Conservation (phyloP, 2,797 vertebrate species). For the Dermochelys coriacea region DNA sequence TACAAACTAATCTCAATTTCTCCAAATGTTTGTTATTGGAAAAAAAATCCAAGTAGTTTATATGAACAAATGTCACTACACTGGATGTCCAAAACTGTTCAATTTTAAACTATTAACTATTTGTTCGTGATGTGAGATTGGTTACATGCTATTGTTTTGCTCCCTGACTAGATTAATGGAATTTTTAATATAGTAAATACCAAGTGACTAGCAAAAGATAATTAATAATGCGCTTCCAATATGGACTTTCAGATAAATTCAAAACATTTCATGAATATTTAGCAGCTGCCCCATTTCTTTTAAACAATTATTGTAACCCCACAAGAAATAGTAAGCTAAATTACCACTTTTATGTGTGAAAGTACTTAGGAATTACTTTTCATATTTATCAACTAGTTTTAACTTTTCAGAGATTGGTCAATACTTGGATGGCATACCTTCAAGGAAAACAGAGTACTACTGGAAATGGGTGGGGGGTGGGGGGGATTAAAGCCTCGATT, state of each 20-base stretch:
- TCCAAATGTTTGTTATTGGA: not conserved
- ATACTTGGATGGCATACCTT: not conserved
- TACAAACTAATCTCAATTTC: not conserved
- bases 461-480: accelerated
- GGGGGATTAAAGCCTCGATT: not conserved
- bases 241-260: accelerated
- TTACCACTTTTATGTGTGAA: not conserved
- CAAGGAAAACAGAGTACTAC: not conserved
- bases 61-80: not conserved
- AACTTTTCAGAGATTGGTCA: not conserved
- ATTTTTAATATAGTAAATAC: not conserved
- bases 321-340: not conserved
- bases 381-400: not conserved
- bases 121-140: not conserved
- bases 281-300: not conserved
- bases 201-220: not conserved
- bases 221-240: not conserved
- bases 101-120: not conserved
- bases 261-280: not conserved
- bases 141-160: not conserved
- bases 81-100: not conserved
- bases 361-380: not conserved
- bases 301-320: not conserved
- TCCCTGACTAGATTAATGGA: not conserved
- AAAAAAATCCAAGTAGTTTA: not conserved